Conservation (phyloP, 2,888 invertebrate genomes). For the Alsophila aescularia region DNA sequence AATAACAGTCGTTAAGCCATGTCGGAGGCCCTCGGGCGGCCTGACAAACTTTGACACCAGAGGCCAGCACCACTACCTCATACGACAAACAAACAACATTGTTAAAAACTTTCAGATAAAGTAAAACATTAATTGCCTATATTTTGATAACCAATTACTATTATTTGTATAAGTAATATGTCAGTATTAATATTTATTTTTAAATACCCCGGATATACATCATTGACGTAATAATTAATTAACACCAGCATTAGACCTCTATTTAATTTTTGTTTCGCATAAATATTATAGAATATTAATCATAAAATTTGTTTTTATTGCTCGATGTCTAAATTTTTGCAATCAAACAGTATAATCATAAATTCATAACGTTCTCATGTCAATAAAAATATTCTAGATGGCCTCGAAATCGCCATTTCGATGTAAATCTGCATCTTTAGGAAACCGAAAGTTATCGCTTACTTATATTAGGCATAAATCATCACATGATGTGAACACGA, state of each 20-base stretch:
- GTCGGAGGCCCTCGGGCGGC: too few species aligned
- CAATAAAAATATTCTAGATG: neutral
- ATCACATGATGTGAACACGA: too few species aligned
- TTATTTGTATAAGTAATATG: too few species aligned
- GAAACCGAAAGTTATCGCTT: neutral
- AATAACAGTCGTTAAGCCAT: too few species aligned
- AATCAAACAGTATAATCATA: conserved; percentile 1
- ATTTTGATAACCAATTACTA: too few species aligned
- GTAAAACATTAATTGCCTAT: too few species aligned
- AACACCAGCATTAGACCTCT: neutral
- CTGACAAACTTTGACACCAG: too few species aligned
- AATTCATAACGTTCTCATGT: neutral
- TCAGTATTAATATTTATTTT: neutral
- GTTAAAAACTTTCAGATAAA: too few species aligned
- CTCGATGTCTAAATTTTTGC: neutral
- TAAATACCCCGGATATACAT: neutral
- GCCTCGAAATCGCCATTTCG: neutral
- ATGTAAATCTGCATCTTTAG: conserved; percentile 3
- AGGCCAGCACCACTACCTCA: too few species aligned
- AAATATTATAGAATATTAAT: neutral
- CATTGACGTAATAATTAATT: conserved; percentile 1
- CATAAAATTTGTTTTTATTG: conserved; percentile 4
- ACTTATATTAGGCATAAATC: too few species aligned
- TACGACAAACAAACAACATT: too few species aligned
- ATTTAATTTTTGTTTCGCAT: neutral